phyloP scores from a whole-genome alignment of 1,140 invertebrate species.

The Rhynchophorus ferrugineus region DNA sequence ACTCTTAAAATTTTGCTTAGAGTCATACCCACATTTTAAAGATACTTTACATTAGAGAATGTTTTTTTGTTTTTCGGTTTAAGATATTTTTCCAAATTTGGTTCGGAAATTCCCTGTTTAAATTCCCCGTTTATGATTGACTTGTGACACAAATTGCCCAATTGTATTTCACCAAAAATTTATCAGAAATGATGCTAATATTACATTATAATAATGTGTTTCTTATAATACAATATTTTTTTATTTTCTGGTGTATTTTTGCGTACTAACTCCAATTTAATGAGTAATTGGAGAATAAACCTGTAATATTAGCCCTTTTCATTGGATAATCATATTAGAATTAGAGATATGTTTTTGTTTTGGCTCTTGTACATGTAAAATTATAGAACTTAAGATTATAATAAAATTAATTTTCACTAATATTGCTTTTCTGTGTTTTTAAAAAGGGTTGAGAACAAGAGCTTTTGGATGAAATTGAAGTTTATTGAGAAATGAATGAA shows the following conservation, averaged over 20 bases:
- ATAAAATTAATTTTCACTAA: constrained; percentile 35
- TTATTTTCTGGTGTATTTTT: too few species aligned
- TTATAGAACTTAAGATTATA: constrained; percentile 28
- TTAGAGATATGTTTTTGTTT: too few species aligned
- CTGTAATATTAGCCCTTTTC: constrained; percentile 8
- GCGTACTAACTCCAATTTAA: too few species aligned
- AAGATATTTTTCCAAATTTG: not conserved
- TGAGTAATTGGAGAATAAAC: not conserved
- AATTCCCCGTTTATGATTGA: not conserved
- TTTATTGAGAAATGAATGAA: constrained; percentile 27
- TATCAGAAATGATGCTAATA: not conserved
- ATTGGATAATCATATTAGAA: too few species aligned
- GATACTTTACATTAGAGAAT: too few species aligned
- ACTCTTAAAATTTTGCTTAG: constrained; percentile 17
- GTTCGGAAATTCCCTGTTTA: not conserved
- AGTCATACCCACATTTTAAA: too few species aligned
- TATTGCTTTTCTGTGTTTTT: constrained; percentile 38
- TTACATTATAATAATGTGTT: too few species aligned
- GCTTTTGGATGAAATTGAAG: constrained; percentile 39
- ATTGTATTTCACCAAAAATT: not conserved
- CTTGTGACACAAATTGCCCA: not conserved
- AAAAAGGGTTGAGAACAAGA: constrained; percentile 39
- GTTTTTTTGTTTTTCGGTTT: too few species aligned
- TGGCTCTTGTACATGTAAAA: constrained; percentile 14
- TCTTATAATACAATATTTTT: too few species aligned